Evolutionary conservation across 2,113 vertebrate genomes (phyloP).

Genomic region (Melanostigma gelatinosum): DNA sequence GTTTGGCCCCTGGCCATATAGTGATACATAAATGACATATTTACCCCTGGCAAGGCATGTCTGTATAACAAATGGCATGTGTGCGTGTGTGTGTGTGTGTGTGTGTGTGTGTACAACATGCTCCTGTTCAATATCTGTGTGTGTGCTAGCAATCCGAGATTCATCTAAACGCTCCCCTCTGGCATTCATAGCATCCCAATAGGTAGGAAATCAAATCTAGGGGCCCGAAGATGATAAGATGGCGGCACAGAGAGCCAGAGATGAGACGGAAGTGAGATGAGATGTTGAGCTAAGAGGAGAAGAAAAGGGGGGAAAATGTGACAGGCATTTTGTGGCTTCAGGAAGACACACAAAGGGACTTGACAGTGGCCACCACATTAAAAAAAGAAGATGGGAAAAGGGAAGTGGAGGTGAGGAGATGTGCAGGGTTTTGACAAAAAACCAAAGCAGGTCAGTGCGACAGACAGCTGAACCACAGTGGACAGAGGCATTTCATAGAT

Average conservation of each 20-base stretch:
- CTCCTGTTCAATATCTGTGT: constrained; percentile 17
- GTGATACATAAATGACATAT: constrained; percentile 60
- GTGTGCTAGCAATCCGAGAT: constrained; percentile 24
- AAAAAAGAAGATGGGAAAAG: constrained; percentile 29
- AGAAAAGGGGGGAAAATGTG: constrained; percentile 12
- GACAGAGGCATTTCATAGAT: constrained; percentile 14
- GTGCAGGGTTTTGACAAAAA: constrained; percentile 29
- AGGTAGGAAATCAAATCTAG: constrained; percentile 68
- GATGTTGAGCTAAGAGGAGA: constrained; percentile 39
- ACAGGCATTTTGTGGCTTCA: constrained; percentile 52
- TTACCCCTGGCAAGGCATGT: constrained; percentile 32
- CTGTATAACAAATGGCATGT: constrained; percentile 34
- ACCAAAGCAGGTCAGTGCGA: constrained; percentile 20
- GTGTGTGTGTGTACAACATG: constrained; percentile 11
- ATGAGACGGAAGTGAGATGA: constrained; percentile 50
- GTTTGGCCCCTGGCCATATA: constrained; percentile 39
- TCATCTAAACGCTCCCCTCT: constrained; percentile 66
- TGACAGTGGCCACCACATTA: constrained; percentile 32
- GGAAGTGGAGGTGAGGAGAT: constrained; percentile 17
- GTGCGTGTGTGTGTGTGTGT: constrained; percentile 10
- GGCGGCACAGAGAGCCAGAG: constrained; percentile 43
- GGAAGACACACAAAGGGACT: constrained; percentile 37
- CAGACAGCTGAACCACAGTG: background rate
- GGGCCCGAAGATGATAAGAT: constrained; percentile 66
- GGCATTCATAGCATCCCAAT: constrained; percentile 51